Percentiles rank a stretch among this genome's conserved stretches.
phyloP scores from a whole-genome alignment of 1,140 invertebrate species.

The Colletes latitarsis region DNA sequence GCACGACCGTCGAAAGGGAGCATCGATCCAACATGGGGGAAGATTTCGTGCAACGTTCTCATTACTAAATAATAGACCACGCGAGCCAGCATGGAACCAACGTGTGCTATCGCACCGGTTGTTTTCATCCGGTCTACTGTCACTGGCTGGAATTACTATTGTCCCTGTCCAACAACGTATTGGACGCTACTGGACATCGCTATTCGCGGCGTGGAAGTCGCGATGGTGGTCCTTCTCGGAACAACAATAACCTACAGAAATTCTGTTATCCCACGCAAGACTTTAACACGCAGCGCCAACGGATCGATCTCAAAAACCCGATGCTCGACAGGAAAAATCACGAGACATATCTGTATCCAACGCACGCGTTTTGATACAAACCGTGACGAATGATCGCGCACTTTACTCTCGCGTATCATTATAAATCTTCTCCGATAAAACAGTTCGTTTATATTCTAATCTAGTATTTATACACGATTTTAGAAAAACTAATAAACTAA shows the following conservation, averaged over 20 bases:
- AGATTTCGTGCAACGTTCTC: conserved; percentile 33
- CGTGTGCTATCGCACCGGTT: conserved; percentile 26
- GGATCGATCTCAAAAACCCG: not conserved
- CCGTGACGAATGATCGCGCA: not conserved
- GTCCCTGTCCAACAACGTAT: not conserved
- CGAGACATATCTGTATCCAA: not conserved
- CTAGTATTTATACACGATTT: no score
- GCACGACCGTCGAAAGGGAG: not conserved
- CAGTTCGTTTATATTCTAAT: not conserved
- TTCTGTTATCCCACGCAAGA: not conserved
- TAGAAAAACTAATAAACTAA: no score
- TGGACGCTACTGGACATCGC: not conserved
- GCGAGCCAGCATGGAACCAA: not conserved
- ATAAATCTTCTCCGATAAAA: not conserved
- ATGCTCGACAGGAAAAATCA: not conserved
- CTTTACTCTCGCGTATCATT: not conserved
- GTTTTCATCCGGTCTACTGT: conserved; percentile 25
- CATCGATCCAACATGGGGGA: conserved; percentile 19
- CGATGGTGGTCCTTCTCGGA: not conserved
- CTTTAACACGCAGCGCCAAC: not conserved
- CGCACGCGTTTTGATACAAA: no score
- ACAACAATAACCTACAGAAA: not conserved
- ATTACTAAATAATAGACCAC: conserved; percentile 37
- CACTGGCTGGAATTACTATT: not conserved
- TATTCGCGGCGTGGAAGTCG: not conserved